Percentiles rank a stretch among this genome's conserved stretches.
Conservation (phyloP, 2,888 invertebrate species). For the Yponomeuta cagnagella region DNA sequence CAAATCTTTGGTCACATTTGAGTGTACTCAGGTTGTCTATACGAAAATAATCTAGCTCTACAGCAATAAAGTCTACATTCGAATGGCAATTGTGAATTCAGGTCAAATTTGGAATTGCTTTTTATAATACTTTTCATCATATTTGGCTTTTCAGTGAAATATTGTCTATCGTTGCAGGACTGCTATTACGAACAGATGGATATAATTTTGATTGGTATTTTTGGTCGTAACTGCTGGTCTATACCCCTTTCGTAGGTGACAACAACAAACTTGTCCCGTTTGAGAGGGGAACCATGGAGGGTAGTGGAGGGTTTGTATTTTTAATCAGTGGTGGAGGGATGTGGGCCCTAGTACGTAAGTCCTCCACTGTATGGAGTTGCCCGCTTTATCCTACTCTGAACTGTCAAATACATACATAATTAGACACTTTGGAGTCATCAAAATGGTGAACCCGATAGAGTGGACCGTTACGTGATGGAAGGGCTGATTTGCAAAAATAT, state of each 20-base stretch:
- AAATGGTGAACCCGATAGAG: too few species aligned
- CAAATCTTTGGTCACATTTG: constrained; percentile 65
- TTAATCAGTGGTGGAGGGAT: too few species aligned
- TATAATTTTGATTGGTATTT: too few species aligned
- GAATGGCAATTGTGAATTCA: constrained; percentile 6
- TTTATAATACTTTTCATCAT: constrained; percentile 55
- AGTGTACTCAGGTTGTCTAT: constrained; percentile 42
- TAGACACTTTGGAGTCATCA: too few species aligned
- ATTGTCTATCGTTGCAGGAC: constrained; percentile 35
- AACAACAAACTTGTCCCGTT: not conserved
- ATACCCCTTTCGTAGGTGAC: not conserved
- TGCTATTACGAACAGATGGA: too few species aligned
- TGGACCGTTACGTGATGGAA: too few species aligned
- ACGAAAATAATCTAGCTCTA: constrained; percentile 16
- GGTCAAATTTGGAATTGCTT: constrained; percentile 22
- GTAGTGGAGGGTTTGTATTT: not conserved
- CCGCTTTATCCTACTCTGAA: too few species aligned
- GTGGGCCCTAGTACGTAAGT: too few species aligned
- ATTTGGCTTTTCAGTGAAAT: constrained; percentile 50
- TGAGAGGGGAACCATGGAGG: too few species aligned
- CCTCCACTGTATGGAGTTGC: too few species aligned
- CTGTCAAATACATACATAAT: too few species aligned
- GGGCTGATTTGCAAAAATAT: not conserved
- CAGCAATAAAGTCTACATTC: constrained; percentile 7
- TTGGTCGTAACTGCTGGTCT: too few species aligned